Percentiles rank a stretch among this genome's conserved stretches.
phyloP scores from a whole-genome alignment of 2,797 vertebrate species.

The Tachyglossus aculeatus region DNA sequence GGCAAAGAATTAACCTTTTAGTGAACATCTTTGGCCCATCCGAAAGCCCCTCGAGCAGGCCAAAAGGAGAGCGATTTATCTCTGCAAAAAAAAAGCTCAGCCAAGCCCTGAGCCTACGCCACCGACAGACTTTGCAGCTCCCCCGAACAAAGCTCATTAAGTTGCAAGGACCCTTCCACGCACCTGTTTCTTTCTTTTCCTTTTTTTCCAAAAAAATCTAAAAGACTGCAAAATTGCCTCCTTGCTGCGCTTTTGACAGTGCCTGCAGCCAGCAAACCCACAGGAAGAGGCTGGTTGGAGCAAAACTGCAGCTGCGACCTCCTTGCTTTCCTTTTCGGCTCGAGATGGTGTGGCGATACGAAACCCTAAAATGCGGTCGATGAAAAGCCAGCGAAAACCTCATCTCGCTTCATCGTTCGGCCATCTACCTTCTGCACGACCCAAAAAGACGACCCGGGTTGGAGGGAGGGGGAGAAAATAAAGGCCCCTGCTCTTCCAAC shows the following conservation, averaged over 20 bases:
- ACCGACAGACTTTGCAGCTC: no score
- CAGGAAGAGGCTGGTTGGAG: constrained; percentile 6
- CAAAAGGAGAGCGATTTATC: background rate
- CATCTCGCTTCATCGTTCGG: constrained; percentile 16
- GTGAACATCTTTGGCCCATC: constrained; percentile 71
- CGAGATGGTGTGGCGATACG: background rate
- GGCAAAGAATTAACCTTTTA: constrained; percentile 82
- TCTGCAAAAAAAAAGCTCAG: background rate
- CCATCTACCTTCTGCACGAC: background rate
- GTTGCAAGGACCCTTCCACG: constrained; percentile 11
- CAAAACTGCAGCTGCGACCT: constrained; percentile 44
- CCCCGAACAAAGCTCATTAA: constrained; percentile 12
- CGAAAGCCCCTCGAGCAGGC: constrained; percentile 48
- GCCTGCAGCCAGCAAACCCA: constrained; percentile 23
- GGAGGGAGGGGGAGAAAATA: background rate
- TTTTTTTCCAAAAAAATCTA: background rate
- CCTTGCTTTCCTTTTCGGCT: constrained; percentile 13
- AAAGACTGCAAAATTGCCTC: constrained; percentile 1
- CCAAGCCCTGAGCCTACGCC: no score
- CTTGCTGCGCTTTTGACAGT: constrained; percentile 12
- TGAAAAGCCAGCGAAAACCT: background rate
- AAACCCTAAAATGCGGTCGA: background rate
- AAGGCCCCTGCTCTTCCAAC: no score
- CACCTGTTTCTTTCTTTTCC: constrained; percentile 46
- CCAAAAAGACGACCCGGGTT: background rate